These are phyloP conservation scores for Rhynchonycteris naso DNA, from an alignment of 2,797 vertebrate species.

Conservation along the genomic window DNA sequence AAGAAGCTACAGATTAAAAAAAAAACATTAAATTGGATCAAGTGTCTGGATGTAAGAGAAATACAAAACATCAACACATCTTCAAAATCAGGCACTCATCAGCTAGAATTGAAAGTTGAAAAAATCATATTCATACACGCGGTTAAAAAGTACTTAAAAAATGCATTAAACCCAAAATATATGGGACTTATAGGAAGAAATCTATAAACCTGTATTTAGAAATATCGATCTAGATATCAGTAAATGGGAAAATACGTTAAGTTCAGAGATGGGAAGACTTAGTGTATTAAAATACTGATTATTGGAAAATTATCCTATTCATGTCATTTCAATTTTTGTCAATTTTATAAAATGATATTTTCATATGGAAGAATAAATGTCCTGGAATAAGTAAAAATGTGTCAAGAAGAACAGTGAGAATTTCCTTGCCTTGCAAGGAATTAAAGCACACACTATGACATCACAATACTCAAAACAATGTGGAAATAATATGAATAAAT, in stretches of 20 bases:
- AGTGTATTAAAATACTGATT: not conserved
- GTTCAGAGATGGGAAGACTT: not conserved
- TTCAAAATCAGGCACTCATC: not conserved
- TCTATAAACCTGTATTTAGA: not conserved
- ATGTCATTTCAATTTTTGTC: constrained; percentile 28
- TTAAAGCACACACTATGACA: not conserved
- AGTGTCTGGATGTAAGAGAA: not conserved
- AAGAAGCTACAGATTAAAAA: not conserved
- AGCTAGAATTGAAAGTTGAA: not conserved
- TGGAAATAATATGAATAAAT: not conserved
- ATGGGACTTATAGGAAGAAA: not conserved
- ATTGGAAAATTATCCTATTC: not conserved
- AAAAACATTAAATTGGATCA: not conserved
- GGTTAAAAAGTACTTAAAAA: constrained; percentile 25
- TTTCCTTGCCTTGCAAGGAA: not conserved
- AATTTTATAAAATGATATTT: constrained; percentile 25
- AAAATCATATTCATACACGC: constrained; percentile 2
- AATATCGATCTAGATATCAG: not conserved
- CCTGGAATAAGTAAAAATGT: not conserved
- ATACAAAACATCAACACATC: constrained; percentile 11
- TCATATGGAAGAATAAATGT: constrained; percentile 12
- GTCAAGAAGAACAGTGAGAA: not conserved
- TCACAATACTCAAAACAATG: constrained; percentile 30
- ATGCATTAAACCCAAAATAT: not conserved
- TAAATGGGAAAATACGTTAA: not conserved